Base-by-base conservation (phyloP, 2,888 invertebrate genomes). In the Idaea biselata region DNA sequence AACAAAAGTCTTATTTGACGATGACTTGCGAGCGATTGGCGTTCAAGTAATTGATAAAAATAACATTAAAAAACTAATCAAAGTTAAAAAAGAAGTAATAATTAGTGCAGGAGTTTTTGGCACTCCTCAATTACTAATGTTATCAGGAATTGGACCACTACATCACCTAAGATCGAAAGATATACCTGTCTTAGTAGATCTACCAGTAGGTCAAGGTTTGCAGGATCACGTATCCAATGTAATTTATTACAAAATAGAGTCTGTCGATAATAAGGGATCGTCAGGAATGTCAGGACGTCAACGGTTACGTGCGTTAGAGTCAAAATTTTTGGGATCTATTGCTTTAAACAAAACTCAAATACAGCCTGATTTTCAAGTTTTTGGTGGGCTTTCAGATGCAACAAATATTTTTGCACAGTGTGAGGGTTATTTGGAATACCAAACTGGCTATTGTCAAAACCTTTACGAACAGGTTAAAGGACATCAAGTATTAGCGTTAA, bases 1-100 rank as follows among this genome's bases (percentile, higher is more conserved):
- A 0, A 89, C 82, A 0, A 83, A 86, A 66, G 75, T 94, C 16
- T 65, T 93, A 14, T 89, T 94, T 55, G 89, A 94, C 69, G 77
- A 78, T 0, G 25, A 78, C 16, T 85, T 85, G 1, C 91, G 87
- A 18, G 87, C 88, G 0, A 75, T 68, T 1, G 90, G 89, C 0
- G 87, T 92, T 0, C 82, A 87, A 65, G 76, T 85, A 63, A 54
- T 84, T 54, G 83, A 61, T 1, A 18, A 69, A 4, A 70, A 71
- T 2, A 80, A 81, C 64, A 3, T 63, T 31, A 8, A 78, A 66
- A 2, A 65, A 81, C 18, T 78, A 77, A 53, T 77, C 8, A 68
- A 67, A 16, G 85, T 81, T 0, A 84, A 62, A 31, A 89, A 84
- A 63, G 92, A 93, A 68, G 77, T 93, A 0, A 87, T 93, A 54